Evolutionary conservation across 2,888 invertebrate species (phyloP), one percentile per base, ranked within the genome.

Genomic region (Mimumesa dahlbomi): DNA sequence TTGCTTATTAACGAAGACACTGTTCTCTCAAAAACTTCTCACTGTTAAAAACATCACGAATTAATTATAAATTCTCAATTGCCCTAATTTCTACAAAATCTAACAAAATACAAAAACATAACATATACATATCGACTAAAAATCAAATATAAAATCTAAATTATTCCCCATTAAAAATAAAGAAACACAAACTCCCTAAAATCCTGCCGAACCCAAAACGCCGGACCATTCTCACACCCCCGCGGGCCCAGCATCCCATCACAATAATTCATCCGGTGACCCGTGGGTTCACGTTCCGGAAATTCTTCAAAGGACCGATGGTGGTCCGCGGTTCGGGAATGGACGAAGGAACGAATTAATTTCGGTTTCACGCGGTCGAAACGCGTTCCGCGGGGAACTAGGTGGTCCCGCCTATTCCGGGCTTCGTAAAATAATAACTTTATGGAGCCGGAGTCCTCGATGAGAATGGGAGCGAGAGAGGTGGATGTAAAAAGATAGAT

Each of bases 351-450:
- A 61, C 63, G 42, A 61, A 63, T 74, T 64, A 61, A 73, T 73
- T 64, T 58, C 45, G 40, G 45, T 50, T 54, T 50, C 45, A 42
- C 59, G 54, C 69, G 40, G 45, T 25, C 40, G 67, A 61, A 67
- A 70, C 46, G 36, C 40, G 40, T 14, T 40, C 9, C 7, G 16
- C 16, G 21, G 13, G n/a, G 19, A 31, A 48, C 7, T 14, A 54
- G 52, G 57, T 49, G 56, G 58, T 31, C 38, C 56, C 50, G 61
- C 40, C 36, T 34, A 31, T 45, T 38, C 46, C 25, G 36, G 57
- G 48, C 66, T 72, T 57, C 73, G 73, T 81, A 67, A 83, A 82
- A 79, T 84, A 82, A 84, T 81, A 82, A 85, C 77, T 82, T 82
- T 78, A 82, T 62, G 74, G 69, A 61, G 70, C 61, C 54, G 64